Evolutionary conservation across 2,888 invertebrate species (phyloP), one percentile per base, ranked within the genome.

Genomic region (Amorpha juglandis): DNA sequence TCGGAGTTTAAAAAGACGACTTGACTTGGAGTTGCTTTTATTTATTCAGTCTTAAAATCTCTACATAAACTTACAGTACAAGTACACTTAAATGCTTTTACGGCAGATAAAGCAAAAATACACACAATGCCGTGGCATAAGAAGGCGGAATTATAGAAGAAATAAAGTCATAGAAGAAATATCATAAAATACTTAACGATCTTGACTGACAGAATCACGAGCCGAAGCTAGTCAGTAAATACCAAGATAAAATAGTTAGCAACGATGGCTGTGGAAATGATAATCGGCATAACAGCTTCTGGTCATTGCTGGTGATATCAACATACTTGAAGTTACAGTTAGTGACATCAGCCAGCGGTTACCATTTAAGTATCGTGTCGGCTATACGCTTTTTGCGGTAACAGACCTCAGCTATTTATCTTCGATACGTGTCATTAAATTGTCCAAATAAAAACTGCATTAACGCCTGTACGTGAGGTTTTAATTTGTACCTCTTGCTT

Each of bases 381-480:
- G 69, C 75, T 58, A 42, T 42, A 74, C 74, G 62, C 80, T 86
- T 85, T 86, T 86, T 86, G 78, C 78, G 73, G 69, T 75, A 74
- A 73, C 38, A 58, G 19, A 81, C 76, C 78, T 77, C 70, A 16
- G 75, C 77, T 74, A 78, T 83, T 83, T 83, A 84, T 83, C 78
- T 75, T 71, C 73, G 79, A 80, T 80, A 78, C 73, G 73, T 82
- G 84, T 84, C 81, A 86, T 84, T 52, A 33, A 53, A 79, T 72
- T 77, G 76, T 78, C 76, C 81, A 85, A 87, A 86, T 77, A 82
- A 87, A 88, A 87, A 87, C 84, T 85, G 83, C 84, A 80, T 80
- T 83, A 76, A 69, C 75, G 75, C 74, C 74, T 74, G 71, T 76
- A 63, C 77, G 77, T 76, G 78, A 76, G 78, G 76, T 84, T 81